Evolutionary conservation across 2,113 vertebrate genomes (phyloP), one percentile per base, ranked within the genome.

Genomic region (Forbesichthys papilliferus): DNA sequence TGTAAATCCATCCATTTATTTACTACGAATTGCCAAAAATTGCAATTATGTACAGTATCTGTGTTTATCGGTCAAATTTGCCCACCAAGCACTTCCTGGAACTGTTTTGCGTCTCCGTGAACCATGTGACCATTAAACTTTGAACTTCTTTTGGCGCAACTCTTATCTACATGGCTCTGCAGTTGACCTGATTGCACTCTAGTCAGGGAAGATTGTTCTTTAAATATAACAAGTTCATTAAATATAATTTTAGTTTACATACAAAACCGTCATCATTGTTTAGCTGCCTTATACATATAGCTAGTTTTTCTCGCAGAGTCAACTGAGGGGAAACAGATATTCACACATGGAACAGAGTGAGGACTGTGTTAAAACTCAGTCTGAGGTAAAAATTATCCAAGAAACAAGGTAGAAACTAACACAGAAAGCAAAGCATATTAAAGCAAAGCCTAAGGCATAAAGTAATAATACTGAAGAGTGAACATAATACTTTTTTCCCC

Each of bases 371-470:
- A 72, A 82, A 84, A 86, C 80, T 84, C 85, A 86, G 86, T 91
- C 83, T 90, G 88, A 90, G 88, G 86, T 88, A 89, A 87, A 87
- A 89, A 88, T 80, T 79, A 48, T 86, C 80, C 77, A 82, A 79
- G 68, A 82, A 88, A 86, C 51, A 11, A 82, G 51, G 33, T 82
- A 77, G 76, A 77, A 86, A 88, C 77, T 56, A 68, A 86, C 81
- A 88, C 81, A 81, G 49, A 84, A 80, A 88, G 90, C 87, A 91
- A 90, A 90, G 86, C 88, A 89, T 91, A 88, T 81, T 87, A 89
- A 90, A 90, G 90, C 90, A 86, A 89, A 87, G 90, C 87, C 83
- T 80, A 83, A 82, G 79, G 80, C 82, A 74, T 55, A 86, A 87
- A 84, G 73, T 81, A 86, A 88, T 78, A 84, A 84, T 86, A 87